These are phyloP conservation scores for Hartigia nigra DNA, from an alignment of 2,888 invertebrate species.

Conservation along the genomic window DNA sequence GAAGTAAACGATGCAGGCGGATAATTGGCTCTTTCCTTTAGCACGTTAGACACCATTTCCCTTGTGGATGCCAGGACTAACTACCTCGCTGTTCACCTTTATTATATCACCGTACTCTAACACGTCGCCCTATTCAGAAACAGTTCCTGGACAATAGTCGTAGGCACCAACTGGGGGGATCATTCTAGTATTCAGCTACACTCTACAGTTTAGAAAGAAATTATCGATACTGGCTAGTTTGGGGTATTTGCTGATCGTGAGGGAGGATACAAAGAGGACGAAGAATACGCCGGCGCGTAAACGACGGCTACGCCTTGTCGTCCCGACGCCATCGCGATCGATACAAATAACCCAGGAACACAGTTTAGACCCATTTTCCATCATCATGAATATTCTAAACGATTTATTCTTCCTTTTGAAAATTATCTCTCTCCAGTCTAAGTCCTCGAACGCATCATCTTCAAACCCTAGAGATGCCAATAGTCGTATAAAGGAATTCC, in stretches of 20 bases:
- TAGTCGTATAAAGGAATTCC: background rate
- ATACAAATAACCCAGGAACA: slow-evolving; percentile 32
- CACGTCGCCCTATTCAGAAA: background rate
- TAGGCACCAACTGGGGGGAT: background rate
- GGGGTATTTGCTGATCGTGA: background rate
- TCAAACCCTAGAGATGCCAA: background rate
- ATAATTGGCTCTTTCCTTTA: slow-evolving; percentile 6
- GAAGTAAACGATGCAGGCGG: slow-evolving; percentile 6
- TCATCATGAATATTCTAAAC: background rate
- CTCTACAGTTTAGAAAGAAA: background rate
- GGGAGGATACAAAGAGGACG: slow-evolving; percentile 33
- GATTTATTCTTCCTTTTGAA: background rate
- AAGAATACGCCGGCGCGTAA: slow-evolving; percentile 6
- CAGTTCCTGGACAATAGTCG: background rate
- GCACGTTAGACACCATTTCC: background rate
- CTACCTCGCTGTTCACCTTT: background rate
- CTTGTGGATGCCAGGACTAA: slow-evolving; percentile 10
- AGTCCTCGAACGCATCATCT: background rate
- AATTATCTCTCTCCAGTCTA: background rate
- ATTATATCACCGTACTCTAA: background rate
- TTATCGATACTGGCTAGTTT: background rate
- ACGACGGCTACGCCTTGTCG: slow-evolving; percentile 43
- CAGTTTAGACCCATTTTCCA: background rate
- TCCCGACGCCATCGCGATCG: slow-evolving; percentile 60
- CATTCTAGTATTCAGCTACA: too few species aligned